Conservation (phyloP, 2,113 vertebrate species). For the Ranitomeya variabilis region DNA sequence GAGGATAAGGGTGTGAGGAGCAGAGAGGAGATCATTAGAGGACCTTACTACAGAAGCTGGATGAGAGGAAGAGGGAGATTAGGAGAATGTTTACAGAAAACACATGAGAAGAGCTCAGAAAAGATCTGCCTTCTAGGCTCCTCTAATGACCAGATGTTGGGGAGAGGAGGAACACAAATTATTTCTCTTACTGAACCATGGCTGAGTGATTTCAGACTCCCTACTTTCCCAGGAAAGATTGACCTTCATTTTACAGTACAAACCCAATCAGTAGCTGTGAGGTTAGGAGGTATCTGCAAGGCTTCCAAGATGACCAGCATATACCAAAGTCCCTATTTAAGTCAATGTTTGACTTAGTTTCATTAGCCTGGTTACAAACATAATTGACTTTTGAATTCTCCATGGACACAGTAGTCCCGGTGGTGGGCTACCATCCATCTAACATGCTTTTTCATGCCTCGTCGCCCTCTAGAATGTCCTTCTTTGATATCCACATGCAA, state of each 20-base stretch:
- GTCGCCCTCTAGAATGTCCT: not conserved
- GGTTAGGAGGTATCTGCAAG: not conserved
- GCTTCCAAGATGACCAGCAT: not conserved
- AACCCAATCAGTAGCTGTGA: not conserved
- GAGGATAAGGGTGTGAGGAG: not conserved
- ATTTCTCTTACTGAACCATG: slow-evolving; percentile 30
- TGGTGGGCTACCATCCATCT: not conserved
- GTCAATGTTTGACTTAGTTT: not conserved
- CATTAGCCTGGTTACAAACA: not conserved
- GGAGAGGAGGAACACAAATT: slow-evolving; percentile 35
- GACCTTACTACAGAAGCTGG: slow-evolving; percentile 32
- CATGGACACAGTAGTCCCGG: not conserved
- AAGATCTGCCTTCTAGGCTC: slow-evolving; percentile 16
- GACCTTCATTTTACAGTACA: not conserved
- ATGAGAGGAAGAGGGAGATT: slow-evolving; percentile 26
- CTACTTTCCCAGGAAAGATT: slow-evolving; percentile 31
- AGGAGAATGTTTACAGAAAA: slow-evolving; percentile 51
- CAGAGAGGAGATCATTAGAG: not conserved
- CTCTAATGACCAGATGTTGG: slow-evolving; percentile 48
- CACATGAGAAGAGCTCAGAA: slow-evolving; percentile 28
- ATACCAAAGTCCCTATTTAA: not conserved
- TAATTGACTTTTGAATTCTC: not conserved
- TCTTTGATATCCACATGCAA: not conserved
- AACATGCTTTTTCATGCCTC: not conserved
- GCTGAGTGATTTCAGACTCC: not conserved